Conservation (phyloP, 2,113 vertebrate genomes). For the Larimichthys crocea region DNA sequence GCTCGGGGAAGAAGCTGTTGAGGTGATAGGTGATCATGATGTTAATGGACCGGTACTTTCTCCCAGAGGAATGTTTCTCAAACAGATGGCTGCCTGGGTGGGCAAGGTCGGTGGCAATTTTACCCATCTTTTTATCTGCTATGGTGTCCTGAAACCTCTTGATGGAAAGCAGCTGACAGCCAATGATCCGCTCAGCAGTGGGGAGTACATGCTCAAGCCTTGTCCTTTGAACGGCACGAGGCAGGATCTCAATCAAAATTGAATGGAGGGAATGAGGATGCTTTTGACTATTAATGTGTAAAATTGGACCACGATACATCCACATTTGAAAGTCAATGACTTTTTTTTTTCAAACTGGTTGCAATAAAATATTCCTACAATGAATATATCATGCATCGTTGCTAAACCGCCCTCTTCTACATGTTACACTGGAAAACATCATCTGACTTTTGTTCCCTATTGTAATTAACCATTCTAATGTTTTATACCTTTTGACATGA, state of each 20-base stretch:
- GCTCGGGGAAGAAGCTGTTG: conserved; percentile 49
- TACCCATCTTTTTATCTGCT: conserved; percentile 44
- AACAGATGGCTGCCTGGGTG: conserved; percentile 67
- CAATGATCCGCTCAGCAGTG: conserved; percentile 64
- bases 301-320: conserved; percentile 18
- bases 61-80: conserved; percentile 65
- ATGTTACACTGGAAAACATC: not conserved
- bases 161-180: conserved; percentile 60
- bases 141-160: conserved; percentile 58
- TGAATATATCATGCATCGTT: not conserved
- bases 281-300: conserved; percentile 39
- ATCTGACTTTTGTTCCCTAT: not conserved
- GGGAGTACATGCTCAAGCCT: conserved; percentile 36
- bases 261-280: conserved; percentile 23
- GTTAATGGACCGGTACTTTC: conserved; percentile 68
- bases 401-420: not conserved
- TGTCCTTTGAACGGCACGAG: conserved; percentile 50
- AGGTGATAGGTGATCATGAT: conserved; percentile 68
- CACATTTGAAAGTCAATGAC: conserved; percentile 29
- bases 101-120: conserved; percentile 63
- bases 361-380: not conserved
- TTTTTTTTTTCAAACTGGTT: not conserved
- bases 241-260: conserved; percentile 38
- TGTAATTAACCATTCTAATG: not conserved
- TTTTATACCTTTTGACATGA: too few species aligned